Conservation (phyloP, 2,797 vertebrate species). For the Etheostoma perlongum region DNA sequence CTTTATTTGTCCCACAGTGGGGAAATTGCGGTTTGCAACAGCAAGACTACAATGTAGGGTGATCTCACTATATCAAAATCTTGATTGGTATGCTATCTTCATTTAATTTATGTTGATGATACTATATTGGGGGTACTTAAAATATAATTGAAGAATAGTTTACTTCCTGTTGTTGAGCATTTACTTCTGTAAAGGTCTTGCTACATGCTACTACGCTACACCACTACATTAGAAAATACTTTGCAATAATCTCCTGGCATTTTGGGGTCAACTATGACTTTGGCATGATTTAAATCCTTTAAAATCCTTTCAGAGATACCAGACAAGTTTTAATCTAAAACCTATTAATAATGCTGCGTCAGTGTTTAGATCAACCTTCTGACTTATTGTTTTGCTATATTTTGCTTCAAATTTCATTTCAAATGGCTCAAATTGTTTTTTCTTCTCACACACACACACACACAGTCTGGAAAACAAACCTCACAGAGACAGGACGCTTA, state of each 20-base stretch:
- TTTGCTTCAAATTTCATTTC: background rate
- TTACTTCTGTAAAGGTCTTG: background rate
- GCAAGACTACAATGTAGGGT: background rate
- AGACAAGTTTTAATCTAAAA: conserved; percentile 17
- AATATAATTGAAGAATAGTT: background rate
- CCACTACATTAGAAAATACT: background rate
- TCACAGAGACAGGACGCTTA: conserved; percentile 56
- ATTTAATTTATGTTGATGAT: background rate
- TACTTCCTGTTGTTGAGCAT: background rate
- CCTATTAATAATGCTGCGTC: background rate
- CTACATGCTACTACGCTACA: background rate
- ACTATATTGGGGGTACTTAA: background rate
- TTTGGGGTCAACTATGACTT: conserved; percentile 1
- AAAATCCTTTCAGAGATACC: conserved; percentile 10
- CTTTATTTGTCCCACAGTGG: too few relatives aligned
- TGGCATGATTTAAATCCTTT: conserved; percentile 6
- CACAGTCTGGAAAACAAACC: background rate
- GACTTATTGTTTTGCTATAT: background rate
- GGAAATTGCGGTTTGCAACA: too few relatives aligned
- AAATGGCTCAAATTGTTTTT: background rate
- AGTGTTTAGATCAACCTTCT: background rate
- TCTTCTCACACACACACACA: too few relatives aligned
- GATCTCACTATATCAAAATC: background rate
- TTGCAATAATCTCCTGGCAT: background rate
- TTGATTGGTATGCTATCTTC: background rate